phyloP scores from a whole-genome alignment of 2,797 vertebrate genomes.

The Fistularia tabacaria region DNA sequence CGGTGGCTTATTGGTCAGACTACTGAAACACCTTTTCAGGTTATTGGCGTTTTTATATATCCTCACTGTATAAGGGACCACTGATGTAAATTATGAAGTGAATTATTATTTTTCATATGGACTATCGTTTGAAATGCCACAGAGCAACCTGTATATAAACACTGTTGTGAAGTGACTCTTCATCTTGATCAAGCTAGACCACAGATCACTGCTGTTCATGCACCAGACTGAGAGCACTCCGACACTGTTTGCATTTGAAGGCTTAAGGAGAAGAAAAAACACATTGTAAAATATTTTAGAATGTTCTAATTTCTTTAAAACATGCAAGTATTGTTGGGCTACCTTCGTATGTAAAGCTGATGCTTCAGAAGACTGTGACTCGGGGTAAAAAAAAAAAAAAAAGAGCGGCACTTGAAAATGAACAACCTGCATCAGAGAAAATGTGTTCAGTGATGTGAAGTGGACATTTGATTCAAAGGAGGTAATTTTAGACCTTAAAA shows the following conservation, averaged over 20 bases:
- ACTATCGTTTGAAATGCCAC: slow-evolving; percentile 40
- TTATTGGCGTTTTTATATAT: slow-evolving; percentile 55
- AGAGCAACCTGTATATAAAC: slow-evolving; percentile 45
- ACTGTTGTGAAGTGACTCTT: slow-evolving; percentile 30
- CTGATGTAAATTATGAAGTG: slow-evolving; percentile 46
- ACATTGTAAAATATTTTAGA: slow-evolving; percentile 61
- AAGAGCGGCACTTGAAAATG: slow-evolving; percentile 19
- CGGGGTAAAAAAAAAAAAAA: slow-evolving; percentile 10
- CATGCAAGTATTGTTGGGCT: slow-evolving; percentile 46
- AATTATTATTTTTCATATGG: slow-evolving; percentile 62
- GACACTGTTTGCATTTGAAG: slow-evolving; percentile 8
- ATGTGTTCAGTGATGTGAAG: slow-evolving; percentile 36
- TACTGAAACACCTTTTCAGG: slow-evolving; percentile 33
- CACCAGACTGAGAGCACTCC: slow-evolving; percentile 17
- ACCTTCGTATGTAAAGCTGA: slow-evolving; percentile 25
- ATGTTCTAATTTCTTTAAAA: slow-evolving; percentile 56
- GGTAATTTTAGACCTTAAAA: slow-evolving; percentile 35
- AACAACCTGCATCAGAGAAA: slow-evolving; percentile 35
- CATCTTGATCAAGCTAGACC: slow-evolving; percentile 39
- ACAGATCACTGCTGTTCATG: slow-evolving; percentile 38
- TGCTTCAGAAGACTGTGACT: slow-evolving; percentile 50
- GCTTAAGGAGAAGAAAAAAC: neutral
- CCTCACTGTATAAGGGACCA: slow-evolving; percentile 58
- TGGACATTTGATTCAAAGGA: too few species aligned
- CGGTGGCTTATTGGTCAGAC: slow-evolving; percentile 28